phyloP scores from a whole-genome alignment of 2,797 vertebrate species.

The Limosa lapponica region DNA sequence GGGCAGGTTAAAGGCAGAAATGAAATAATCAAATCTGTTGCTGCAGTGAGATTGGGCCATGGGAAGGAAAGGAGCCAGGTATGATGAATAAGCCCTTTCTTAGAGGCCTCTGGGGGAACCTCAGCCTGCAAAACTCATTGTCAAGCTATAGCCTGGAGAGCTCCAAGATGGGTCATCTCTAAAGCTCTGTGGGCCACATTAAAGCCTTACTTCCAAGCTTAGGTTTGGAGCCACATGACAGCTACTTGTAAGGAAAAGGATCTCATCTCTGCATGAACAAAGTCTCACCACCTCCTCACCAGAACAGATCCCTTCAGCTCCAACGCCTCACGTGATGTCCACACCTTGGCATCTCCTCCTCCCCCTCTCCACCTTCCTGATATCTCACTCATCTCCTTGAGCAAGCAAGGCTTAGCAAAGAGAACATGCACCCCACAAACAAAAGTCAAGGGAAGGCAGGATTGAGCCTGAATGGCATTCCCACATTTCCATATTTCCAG shows the following conservation, averaged over 20 bases:
- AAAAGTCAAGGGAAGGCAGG: neutral
- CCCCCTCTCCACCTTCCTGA: neutral
- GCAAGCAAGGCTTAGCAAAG: neutral
- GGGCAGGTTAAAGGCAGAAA: neutral
- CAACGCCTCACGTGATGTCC: neutral
- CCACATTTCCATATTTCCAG: constrained; percentile 77
- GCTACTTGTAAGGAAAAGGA: neutral
- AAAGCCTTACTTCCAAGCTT: neutral
- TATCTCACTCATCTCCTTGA: neutral
- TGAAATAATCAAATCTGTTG: neutral
- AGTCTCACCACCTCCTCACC: neutral
- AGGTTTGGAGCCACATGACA: neutral
- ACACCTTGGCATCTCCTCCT: neutral
- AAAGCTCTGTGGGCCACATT: neutral
- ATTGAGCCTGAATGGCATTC: neutral
- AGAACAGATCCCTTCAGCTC: neutral
- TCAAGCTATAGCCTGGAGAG: neutral
- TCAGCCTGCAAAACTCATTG: neutral
- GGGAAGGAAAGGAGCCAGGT: neutral
- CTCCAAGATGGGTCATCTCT: neutral
- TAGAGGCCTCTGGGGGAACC: neutral
- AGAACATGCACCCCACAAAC: neutral
- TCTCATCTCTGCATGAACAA: neutral
- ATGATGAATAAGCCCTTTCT: neutral
- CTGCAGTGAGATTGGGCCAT: neutral